Evolutionary conservation across 2,113 vertebrate species (phyloP).

Genomic region (Benitochromis conjunctus): DNA sequence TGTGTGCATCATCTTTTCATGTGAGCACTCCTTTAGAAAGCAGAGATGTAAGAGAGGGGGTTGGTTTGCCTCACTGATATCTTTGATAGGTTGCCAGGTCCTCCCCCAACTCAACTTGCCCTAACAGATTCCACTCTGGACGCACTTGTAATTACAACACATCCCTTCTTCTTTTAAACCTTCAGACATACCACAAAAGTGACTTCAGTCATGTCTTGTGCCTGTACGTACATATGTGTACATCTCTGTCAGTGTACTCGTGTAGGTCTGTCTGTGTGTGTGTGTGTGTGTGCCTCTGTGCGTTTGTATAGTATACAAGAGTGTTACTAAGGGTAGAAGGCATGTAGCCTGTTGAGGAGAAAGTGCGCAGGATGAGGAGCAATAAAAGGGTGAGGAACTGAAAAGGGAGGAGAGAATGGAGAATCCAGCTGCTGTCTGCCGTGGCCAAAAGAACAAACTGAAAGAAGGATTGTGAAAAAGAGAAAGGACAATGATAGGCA

Average conservation of each 20-base stretch:
- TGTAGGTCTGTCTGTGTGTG: slow-evolving; percentile 2
- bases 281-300: not conserved
- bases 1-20: not conserved
- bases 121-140: slow-evolving; percentile 53
- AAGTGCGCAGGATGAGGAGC: slow-evolving; percentile 11
- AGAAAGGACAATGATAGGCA: not conserved
- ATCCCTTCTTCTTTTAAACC: slow-evolving; percentile 16
- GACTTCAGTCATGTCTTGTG: slow-evolving; percentile 34
- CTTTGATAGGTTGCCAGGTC: slow-evolving; percentile 45
- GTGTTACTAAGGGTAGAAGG: slow-evolving; percentile 56
- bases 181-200: slow-evolving; percentile 60
- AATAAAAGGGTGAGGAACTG: slow-evolving; percentile 26
- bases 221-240: not conserved
- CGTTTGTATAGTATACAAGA: slow-evolving; percentile 19
- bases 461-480: not conserved
- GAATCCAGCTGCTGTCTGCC: slow-evolving; percentile 59
- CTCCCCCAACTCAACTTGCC: slow-evolving; percentile 44
- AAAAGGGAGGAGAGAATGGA: slow-evolving; percentile 53
- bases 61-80: not conserved
- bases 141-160: slow-evolving; percentile 48
- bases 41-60: slow-evolving; percentile 9
- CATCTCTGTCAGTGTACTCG: not conserved
- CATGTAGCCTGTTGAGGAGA: slow-evolving; percentile 42
- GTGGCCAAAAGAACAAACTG: slow-evolving; percentile 38
- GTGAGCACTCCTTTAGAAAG: not conserved